Evolutionary conservation across 2,797 vertebrate genomes (phyloP), one percentile per base, ranked within the genome.

Genomic region (Periparus ater): DNA sequence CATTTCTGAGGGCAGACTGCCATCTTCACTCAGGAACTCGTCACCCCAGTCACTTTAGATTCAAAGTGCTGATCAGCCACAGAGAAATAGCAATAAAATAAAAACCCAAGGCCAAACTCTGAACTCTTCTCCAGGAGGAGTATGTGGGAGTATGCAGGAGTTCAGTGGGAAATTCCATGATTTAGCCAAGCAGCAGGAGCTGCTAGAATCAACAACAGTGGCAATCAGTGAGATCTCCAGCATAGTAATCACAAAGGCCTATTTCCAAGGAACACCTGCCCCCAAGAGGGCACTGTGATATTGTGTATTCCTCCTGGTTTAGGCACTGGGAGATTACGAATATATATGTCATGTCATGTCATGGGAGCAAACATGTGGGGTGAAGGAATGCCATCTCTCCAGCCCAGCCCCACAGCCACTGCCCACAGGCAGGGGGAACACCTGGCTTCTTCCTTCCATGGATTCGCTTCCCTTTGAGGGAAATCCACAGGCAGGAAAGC

Each of bases 241-340:
- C 8, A 0, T 19, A 18, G 0, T 0, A 27, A 38, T 34, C 54
- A 9, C 34, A 2, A n/a, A 75, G 42, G 61, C 65, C 70, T 72
- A 61, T 94, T 92, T 72, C 72, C 71, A 53, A 42, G 63, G 83
- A 76, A 30, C 89, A 94, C 77, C 85, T 88, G 94, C 89, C 95
- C 93, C 94, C 96, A 92, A 93, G 93, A 95, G 93, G 96, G 85
- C 92, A 95, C 67, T 93, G 72, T 74, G 68, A 94, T 84, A 88
- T 90, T 71, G 58, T 23, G n/a, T 9, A 83, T 83, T 78, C 27
- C 40, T 66, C 30, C 30, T 48, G 53, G 11, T 47, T 66, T 23
- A 22, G 73, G 45, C 58, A 13, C 60, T 7, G 51, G 47, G 45
- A 66, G 32, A 27, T 54, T 10, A 4, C 29, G 13, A 30, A 8